Conservation (phyloP, 2,888 invertebrate genomes). For the Stenchaetothrips biformis region DNA sequence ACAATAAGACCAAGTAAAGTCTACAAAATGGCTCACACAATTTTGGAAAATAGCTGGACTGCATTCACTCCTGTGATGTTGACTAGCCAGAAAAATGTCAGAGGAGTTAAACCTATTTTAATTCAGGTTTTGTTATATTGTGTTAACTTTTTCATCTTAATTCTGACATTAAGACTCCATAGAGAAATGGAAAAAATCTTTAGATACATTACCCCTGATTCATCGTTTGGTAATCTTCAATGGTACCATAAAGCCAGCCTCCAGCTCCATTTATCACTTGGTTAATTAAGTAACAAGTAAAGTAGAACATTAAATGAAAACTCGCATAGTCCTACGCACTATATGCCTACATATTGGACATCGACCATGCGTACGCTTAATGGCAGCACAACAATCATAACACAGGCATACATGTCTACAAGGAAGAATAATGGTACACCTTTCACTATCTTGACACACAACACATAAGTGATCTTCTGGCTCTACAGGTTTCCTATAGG, state of each 20-base stretch:
- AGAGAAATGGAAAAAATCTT: no score
- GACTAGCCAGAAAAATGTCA: not conserved
- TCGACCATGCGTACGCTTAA: not conserved
- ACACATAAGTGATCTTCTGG: constrained; percentile 4
- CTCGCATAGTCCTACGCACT: not conserved
- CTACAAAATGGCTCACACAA: not conserved
- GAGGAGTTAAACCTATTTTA: not conserved
- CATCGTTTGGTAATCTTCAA: no score
- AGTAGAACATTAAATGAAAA: not conserved
- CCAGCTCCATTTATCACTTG: not conserved
- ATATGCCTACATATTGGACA: not conserved
- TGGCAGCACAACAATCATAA: not conserved
- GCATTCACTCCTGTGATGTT: not conserved
- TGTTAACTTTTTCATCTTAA: not conserved
- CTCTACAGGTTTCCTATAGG: not conserved
- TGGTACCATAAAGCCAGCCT: no score
- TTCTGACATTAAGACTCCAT: not conserved
- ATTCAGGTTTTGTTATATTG: not conserved
- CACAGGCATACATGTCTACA: constrained; percentile 6
- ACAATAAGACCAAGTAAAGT: not conserved
- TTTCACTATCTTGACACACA: constrained; percentile 6
- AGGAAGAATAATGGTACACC: not conserved
- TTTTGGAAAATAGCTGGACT: not conserved
- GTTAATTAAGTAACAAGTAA: not conserved
- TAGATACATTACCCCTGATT: no score